These are phyloP conservation scores for Drosophila burlai DNA, from an alignment of 1,140 invertebrate genomes.

Conservation along the genomic window DNA sequence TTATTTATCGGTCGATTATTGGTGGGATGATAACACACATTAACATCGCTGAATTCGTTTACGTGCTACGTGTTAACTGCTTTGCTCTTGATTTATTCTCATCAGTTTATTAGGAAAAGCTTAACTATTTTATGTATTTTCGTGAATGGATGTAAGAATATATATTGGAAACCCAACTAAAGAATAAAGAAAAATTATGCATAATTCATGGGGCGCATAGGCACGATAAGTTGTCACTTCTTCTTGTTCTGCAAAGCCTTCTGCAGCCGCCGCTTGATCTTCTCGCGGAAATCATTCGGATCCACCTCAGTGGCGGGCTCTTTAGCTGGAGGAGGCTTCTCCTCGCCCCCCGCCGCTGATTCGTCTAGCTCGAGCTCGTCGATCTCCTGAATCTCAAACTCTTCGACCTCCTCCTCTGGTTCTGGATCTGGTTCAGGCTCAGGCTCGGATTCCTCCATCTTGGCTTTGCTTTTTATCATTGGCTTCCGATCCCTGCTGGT, in stretches of 20 bases:
- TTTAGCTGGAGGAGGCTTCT: not conserved
- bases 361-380: slow-evolving; percentile 48
- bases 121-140: slow-evolving; percentile 23
- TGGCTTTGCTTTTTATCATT: slow-evolving; percentile 22
- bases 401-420: slow-evolving; percentile 35
- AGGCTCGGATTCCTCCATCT: slow-evolving; percentile 16
- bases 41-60: not conserved
- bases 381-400: slow-evolving; percentile 55
- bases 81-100: slow-evolving; percentile 57
- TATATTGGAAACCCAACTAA: slow-evolving; percentile 27
- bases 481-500: slow-evolving; percentile 31
- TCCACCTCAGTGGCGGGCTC: slow-evolving; percentile 42
- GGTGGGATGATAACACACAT: not conserved
- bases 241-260: slow-evolving; percentile 77
- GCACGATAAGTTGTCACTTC: slow-evolving; percentile 53
- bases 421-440: slow-evolving; percentile 12
- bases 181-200: slow-evolving; percentile 15
- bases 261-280: slow-evolving; percentile 79
- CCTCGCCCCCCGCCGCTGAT: not conserved
- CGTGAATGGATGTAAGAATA: slow-evolving; percentile 6
- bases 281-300: slow-evolving; percentile 79
- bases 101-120: slow-evolving; percentile 51
- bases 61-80: slow-evolving; percentile 38
- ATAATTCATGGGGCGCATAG: not conserved
- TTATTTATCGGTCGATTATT: slow-evolving; percentile 1